Evolutionary conservation across 1,140 invertebrate genomes (phyloP).

Genomic region (Drosophila miranda): DNA sequence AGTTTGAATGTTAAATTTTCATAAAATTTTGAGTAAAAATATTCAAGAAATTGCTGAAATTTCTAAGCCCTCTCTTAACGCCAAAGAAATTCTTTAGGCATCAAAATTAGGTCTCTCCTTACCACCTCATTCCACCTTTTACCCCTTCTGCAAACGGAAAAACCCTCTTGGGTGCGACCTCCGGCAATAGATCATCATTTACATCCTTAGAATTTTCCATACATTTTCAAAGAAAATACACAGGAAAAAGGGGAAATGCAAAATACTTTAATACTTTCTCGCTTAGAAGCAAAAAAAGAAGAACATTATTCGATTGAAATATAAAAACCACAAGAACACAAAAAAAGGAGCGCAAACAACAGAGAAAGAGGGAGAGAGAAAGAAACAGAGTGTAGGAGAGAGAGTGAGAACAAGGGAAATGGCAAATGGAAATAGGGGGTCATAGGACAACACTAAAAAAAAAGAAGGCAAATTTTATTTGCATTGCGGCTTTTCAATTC

Average conservation of each 20-base stretch:
- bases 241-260: constrained; percentile 15
- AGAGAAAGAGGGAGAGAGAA: background rate
- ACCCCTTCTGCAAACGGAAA: background rate
- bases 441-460: constrained; percentile 73
- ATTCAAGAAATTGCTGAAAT: too few relatives aligned
- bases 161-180: constrained; percentile 35
- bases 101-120: too few relatives aligned
- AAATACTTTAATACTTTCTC: constrained; percentile 53
- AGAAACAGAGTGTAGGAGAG: constrained; percentile 3
- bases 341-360: constrained; percentile 26
- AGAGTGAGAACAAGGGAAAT: constrained; percentile 14
- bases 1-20: too few relatives aligned
- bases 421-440: constrained; percentile 30
- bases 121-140: too few relatives aligned
- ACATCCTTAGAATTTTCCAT: constrained; percentile 33
- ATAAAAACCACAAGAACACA: constrained; percentile 71
- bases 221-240: constrained; percentile 30
- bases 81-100: too few relatives aligned
- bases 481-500: constrained; percentile 77
- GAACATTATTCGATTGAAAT: constrained; percentile 63
- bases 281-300: background rate
- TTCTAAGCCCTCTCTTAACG: too few relatives aligned
- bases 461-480: constrained; percentile 75
- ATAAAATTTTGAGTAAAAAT: too few relatives aligned
- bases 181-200: constrained; percentile 71